These are phyloP conservation scores for Phylloscopus whistleri DNA, from an alignment of 2,113 vertebrate species.

Conservation along the genomic window DNA sequence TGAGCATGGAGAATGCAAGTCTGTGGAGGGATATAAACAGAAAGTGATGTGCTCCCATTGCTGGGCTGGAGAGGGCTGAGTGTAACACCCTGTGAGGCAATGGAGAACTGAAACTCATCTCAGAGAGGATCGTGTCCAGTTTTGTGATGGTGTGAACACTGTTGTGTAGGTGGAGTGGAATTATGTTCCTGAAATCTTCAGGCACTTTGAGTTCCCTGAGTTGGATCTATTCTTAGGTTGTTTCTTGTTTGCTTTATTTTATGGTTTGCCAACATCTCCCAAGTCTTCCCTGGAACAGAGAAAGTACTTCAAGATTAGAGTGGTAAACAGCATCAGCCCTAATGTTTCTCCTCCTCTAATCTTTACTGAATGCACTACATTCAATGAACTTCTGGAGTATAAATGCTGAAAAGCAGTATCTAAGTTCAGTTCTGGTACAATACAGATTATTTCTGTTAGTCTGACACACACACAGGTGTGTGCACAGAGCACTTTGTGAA, in stretches of 20 bases:
- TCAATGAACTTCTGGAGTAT: background rate
- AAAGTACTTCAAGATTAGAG: background rate
- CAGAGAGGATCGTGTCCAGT: background rate
- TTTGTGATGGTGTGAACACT: background rate
- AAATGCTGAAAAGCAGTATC: background rate
- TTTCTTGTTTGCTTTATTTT: background rate
- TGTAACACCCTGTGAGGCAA: too few relatives aligned
- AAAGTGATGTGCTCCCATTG: background rate
- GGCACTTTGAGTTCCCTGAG: background rate
- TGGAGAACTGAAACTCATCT: background rate
- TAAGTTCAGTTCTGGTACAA: background rate
- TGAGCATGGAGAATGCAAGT: background rate
- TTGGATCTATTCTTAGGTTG: background rate
- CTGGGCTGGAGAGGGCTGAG: background rate
- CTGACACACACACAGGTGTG: rapidly evolving
- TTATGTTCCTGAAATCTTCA: background rate
- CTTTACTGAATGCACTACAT: background rate
- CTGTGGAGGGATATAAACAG: background rate
- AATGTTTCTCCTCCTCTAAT: background rate
- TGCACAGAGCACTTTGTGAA: background rate
- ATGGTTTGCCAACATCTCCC: background rate
- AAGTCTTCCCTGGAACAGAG: background rate
- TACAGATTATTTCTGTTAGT: background rate
- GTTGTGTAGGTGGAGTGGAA: background rate
- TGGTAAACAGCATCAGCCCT: background rate